Conservation (phyloP, 1,140 invertebrate genomes). For the Drosophila paulistorum region DNA sequence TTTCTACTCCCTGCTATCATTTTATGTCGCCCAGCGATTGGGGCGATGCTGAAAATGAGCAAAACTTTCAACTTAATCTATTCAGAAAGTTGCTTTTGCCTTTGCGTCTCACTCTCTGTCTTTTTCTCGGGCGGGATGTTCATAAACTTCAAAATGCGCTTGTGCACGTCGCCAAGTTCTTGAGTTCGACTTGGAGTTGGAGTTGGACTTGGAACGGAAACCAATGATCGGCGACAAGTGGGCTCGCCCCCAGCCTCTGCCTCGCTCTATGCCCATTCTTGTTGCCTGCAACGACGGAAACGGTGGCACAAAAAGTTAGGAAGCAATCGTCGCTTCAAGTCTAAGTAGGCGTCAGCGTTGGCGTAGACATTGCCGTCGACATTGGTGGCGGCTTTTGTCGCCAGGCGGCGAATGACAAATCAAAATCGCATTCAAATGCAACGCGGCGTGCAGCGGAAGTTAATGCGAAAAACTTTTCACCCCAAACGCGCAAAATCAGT, state of each 20-base stretch:
- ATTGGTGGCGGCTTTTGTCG: conserved; percentile 63
- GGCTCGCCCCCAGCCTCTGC: conserved; percentile 31
- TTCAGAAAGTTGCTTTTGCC: conserved; percentile 73
- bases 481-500: conserved; percentile 72
- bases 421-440: conserved; percentile 80
- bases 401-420: conserved; percentile 76
- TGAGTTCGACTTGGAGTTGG: conserved; percentile 40
- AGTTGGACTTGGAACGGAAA: conserved; percentile 60
- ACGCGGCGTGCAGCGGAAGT: conserved; percentile 78
- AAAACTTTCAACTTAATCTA: conserved; percentile 81
- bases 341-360: conserved; percentile 64
- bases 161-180: conserved; percentile 69
- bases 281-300: conserved; percentile 44
- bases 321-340: conserved; percentile 30
- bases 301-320: conserved; percentile 59
- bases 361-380: not conserved
- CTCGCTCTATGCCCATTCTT: conserved; percentile 17
- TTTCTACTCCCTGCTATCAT: conserved; percentile 33
- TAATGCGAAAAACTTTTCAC: conserved; percentile 79
- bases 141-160: conserved; percentile 80
- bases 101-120: conserved; percentile 27
- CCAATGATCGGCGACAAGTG: conserved; percentile 80
- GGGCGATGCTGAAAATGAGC: conserved; percentile 77
- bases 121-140: conserved; percentile 33
- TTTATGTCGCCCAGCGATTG: conserved; percentile 55